Base-by-base conservation (phyloP, 1,140 invertebrate species). In the Diabrotica undecimpunctata region DNA sequence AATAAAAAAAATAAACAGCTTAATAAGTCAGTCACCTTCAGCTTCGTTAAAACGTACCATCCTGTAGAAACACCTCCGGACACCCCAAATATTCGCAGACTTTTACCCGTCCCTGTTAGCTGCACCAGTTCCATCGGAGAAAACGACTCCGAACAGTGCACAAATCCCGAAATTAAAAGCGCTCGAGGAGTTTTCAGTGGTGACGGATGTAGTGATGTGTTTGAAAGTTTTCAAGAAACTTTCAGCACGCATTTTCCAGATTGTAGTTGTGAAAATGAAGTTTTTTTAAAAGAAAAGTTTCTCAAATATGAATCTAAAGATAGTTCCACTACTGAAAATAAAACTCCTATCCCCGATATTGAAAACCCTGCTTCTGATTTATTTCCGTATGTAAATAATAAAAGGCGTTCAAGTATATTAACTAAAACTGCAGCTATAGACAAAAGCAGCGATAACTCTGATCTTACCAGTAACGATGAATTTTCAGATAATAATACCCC, bases 221-320 rank as follows among this genome's bases (percentile, higher is more conserved):
- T 25, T 12, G 53, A 54, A 54, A 54, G 53, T 54, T 54, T 13
- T 8, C 12, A 13, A 7, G 53, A 54, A 54, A 54, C 53, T 54
- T 54, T 13, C 53, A 25, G 12, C 12, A 25, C 12, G 25, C 53
- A 54, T 54, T 54, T 51, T 25, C 12, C n/a, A 25, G 53, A 54
- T 13, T 54, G 53, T 13, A 13, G 53, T 54, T 54, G 53, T 8
- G 9, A 7, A 12, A 25, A 54, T 54, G 7, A 54, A 54, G 8
- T 54, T 54, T 54, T 54, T 54, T n/a, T 54, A n/a, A 13, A 9
- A 8, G 53, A 25, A 12, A 54, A 54, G 12, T 54, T 54, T 13
- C 2, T 25, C 12, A 54, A 54, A 54, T 11, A 54, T 10, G 53
- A 54, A n/a, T 13, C 12, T 51, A 9, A 51, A 9, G 9, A 10